These are phyloP conservation scores for Acronicta aceris DNA, from an alignment of 2,888 invertebrate genomes.

Conservation along the genomic window DNA sequence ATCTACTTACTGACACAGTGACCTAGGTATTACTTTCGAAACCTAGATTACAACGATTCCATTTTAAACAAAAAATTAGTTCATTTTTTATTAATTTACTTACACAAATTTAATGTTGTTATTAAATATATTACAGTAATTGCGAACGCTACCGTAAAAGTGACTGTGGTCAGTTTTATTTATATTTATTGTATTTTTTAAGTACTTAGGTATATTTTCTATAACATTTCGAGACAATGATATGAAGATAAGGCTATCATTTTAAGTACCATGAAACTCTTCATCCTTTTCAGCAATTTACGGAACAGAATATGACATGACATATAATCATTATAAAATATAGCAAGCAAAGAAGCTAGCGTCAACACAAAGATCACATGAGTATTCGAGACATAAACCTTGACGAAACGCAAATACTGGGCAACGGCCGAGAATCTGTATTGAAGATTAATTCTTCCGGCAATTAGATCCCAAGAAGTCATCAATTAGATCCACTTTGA, in stretches of 20 bases:
- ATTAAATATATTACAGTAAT: too few species aligned
- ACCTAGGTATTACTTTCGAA: conserved; percentile 36
- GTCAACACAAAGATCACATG: conserved; percentile 32
- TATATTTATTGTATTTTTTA: too few species aligned
- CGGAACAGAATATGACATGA: too few species aligned
- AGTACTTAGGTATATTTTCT: too few species aligned
- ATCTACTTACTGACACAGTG: conserved; percentile 26
- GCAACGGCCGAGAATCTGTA: conserved; percentile 40
- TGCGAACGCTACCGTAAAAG: too few species aligned
- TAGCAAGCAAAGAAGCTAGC: conserved; percentile 30
- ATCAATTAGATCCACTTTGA: conserved; percentile 47
- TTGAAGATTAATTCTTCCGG: conserved; percentile 47
- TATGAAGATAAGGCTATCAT: too few species aligned
- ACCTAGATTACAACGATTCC: conserved; percentile 30
- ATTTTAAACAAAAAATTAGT: conserved; percentile 26
- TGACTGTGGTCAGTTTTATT: too few species aligned
- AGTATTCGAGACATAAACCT: conserved; percentile 32
- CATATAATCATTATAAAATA: conserved; percentile 19
- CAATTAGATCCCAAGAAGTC: conserved; percentile 49
- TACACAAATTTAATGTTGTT: too few species aligned
- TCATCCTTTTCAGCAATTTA: too few species aligned
- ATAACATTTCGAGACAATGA: too few species aligned
- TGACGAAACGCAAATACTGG: conserved; percentile 37
- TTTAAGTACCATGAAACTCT: too few species aligned
- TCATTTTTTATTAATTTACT: not conserved